Evolutionary conservation across 2,888 invertebrate species (phyloP).

Genomic region (Cordilura impudica): DNA sequence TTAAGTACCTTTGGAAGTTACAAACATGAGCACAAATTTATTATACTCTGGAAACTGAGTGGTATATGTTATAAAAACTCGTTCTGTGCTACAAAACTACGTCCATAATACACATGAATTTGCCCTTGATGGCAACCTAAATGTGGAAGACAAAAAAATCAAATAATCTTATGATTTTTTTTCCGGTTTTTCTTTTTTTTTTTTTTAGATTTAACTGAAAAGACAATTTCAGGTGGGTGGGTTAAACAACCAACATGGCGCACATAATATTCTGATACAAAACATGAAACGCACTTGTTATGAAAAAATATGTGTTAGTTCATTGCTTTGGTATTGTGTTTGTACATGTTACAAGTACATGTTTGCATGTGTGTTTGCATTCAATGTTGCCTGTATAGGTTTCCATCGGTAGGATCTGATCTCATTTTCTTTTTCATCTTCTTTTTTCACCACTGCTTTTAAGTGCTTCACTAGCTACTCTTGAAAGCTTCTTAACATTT

Average conservation of each 20-base stretch:
- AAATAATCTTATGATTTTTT: constrained; percentile 29
- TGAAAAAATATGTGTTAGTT: constrained; percentile 25
- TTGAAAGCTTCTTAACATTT: not conserved
- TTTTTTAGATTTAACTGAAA: constrained; percentile 16
- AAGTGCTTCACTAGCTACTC: not conserved
- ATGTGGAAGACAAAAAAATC: not conserved
- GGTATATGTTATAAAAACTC: no score
- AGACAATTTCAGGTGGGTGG: constrained; percentile 36
- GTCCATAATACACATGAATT: constrained; percentile 34
- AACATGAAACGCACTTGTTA: constrained; percentile 49
- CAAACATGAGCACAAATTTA: no score
- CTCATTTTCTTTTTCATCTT: not conserved
- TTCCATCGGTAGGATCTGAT: constrained; percentile 2
- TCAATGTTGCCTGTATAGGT: no score
- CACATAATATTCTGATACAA: constrained; percentile 28
- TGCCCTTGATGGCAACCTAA: constrained; percentile 30
- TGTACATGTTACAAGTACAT: constrained; percentile 12
- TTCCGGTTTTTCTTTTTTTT: constrained; percentile 9
- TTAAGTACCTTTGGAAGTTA: no score
- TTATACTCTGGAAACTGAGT: no score
- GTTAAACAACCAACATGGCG: not conserved
- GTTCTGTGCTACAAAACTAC: constrained; percentile 29
- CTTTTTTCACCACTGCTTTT: not conserved
- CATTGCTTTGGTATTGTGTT: constrained; percentile 36
- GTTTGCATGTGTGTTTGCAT: not conserved